A percentile compares a stretch with the other conserved stretches of the same genome.
phyloP scores from a whole-genome alignment of 2,888 invertebrate species.

The Germaria angustata region DNA sequence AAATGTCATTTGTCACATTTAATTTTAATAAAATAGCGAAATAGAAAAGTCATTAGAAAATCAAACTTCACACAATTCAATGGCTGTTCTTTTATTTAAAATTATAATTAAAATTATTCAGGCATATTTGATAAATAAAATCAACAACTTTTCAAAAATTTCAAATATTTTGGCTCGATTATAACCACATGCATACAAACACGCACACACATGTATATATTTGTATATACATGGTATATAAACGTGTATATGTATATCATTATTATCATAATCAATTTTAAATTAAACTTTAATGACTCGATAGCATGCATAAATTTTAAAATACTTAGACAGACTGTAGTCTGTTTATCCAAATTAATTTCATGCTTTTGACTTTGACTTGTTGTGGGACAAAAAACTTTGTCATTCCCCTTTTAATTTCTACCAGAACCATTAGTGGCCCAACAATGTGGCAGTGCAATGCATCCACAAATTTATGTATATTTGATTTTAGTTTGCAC shows the following conservation, averaged over 20 bases:
- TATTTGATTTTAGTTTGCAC: too few species aligned
- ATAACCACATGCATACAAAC: too few species aligned
- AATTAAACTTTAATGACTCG: not conserved
- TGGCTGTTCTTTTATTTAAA: not conserved
- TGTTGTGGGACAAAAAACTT: not conserved
- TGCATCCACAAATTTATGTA: too few species aligned
- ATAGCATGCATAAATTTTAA: not conserved
- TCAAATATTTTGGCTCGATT: not conserved
- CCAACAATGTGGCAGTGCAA: too few species aligned
- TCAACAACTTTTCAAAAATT: not conserved
- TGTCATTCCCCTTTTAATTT: not conserved
- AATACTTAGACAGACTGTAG: not conserved
- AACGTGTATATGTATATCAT: not conserved
- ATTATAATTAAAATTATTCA: not conserved
- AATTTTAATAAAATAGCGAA: not conserved
- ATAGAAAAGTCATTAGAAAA: not conserved
- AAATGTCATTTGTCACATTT: not conserved
- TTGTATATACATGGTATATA: too few species aligned
- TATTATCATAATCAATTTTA: not conserved
- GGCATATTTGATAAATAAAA: not conserved
- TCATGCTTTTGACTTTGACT: not conserved
- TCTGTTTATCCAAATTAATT: not conserved
- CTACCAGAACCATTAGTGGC: too few species aligned
- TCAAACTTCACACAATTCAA: not conserved
- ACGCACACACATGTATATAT: too few species aligned